Evolutionary conservation across 2,797 vertebrate species (phyloP).

Genomic region (Coilia nasus): DNA sequence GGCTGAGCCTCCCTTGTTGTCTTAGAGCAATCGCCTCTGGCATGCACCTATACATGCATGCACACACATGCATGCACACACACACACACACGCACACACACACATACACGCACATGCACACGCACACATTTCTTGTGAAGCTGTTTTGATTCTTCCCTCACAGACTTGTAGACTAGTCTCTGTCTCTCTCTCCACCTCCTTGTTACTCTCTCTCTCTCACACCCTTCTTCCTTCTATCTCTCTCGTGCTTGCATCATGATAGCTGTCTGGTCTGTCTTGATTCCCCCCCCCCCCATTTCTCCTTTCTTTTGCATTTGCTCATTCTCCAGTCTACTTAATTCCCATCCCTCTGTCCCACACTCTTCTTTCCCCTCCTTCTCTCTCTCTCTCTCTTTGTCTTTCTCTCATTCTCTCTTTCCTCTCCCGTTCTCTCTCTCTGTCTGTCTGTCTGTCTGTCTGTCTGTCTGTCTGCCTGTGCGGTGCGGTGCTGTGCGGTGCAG

Average conservation of each 20-base stretch:
- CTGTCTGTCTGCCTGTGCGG: neutral
- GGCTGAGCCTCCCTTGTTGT: too few relatives aligned
- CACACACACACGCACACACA: constrained; percentile 18
- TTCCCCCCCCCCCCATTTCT: too few relatives aligned
- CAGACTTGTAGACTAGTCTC: neutral
- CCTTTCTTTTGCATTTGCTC: too few relatives aligned
- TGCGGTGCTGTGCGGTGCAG: too few relatives aligned
- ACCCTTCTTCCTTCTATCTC: constrained; percentile 21
- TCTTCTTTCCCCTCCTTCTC: too few relatives aligned
- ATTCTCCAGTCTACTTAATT: too few relatives aligned
- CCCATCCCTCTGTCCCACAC: too few relatives aligned
- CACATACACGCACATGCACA: constrained; percentile 22
- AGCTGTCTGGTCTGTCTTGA: too few relatives aligned
- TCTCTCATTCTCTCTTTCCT: neutral
- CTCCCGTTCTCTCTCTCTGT: neutral
- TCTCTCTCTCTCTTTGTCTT: neutral
- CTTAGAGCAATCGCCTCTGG: too few relatives aligned
- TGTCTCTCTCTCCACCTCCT: too few relatives aligned
- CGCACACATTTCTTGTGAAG: neutral
- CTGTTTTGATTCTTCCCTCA: neutral
- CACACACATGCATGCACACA: neutral
- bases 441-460: neutral
- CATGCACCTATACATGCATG: neutral
- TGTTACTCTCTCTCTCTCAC: constrained; percentile 33
- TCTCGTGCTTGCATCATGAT: too few relatives aligned